These are phyloP conservation scores for Neodiprion pinetum DNA, from an alignment of 1,140 invertebrate species.

Conservation along the genomic window DNA sequence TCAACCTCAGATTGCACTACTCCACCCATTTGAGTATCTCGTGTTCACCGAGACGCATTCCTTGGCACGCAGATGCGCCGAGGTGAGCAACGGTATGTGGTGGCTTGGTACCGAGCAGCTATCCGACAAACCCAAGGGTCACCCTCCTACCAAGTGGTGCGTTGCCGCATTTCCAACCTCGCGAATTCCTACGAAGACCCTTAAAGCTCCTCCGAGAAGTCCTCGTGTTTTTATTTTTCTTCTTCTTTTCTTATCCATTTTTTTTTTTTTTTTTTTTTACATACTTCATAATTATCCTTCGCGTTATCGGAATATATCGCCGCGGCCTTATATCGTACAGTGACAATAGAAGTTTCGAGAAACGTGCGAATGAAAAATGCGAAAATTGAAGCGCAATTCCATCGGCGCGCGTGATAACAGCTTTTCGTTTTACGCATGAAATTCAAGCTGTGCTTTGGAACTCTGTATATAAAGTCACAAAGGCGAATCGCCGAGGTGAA, in stretches of 20 bases:
- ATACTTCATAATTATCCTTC: too few species aligned
- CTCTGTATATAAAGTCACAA: background rate
- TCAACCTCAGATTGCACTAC: too few species aligned
- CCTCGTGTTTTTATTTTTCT: slow-evolving; percentile 16
- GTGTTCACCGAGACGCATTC: slow-evolving; percentile 49
- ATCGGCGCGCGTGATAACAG: too few species aligned
- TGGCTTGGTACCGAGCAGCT: slow-evolving; percentile 48
- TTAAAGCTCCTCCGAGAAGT: slow-evolving; percentile 40
- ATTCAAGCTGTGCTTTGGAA: too few species aligned
- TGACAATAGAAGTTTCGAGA: too few species aligned
- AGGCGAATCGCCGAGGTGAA: background rate
- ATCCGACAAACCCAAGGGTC: too few species aligned
- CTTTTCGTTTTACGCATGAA: too few species aligned
- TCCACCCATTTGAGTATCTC: background rate
- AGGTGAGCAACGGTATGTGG: slow-evolving; percentile 56
- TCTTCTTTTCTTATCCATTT: background rate
- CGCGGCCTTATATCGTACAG: too few species aligned
- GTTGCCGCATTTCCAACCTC: slow-evolving; percentile 56
- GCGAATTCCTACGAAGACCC: slow-evolving; percentile 48
- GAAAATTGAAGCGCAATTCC: too few species aligned
- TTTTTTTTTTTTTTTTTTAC: background rate
- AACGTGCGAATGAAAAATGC: too few species aligned
- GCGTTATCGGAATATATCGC: too few species aligned
- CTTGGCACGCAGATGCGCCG: slow-evolving; percentile 49
- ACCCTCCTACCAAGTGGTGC: slow-evolving; percentile 22